Evolutionary conservation across 1,140 invertebrate species (phyloP).

Genomic region (Steinernema feltiae): DNA sequence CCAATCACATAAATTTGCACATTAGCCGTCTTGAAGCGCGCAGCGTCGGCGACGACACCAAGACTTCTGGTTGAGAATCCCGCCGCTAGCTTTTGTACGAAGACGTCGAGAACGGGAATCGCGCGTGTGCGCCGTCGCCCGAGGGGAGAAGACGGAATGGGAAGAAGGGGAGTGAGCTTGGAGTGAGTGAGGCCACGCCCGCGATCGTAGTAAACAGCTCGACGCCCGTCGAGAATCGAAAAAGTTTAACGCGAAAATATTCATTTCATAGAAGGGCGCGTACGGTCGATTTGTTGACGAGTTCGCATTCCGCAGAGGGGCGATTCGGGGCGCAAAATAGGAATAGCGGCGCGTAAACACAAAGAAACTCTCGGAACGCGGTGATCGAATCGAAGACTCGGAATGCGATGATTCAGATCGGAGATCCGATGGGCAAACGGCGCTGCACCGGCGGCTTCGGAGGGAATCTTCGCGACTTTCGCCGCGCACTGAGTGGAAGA

Average conservation of each 20-base stretch:
- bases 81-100: neutral
- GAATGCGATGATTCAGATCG: neutral
- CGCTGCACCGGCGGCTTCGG: neutral
- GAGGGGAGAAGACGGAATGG: neutral
- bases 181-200: neutral
- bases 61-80: neutral
- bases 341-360: no score
- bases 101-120: neutral
- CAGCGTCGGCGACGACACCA: neutral
- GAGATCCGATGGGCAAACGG: neutral
- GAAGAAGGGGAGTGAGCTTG: neutral
- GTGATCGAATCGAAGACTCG: neutral
- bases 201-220: conserved; percentile 8
- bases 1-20: conserved; percentile 6
- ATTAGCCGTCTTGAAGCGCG: neutral
- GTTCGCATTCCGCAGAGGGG: neutral
- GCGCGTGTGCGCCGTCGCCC: no score
- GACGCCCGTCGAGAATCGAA: neutral
- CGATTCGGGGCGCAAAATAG: no score
- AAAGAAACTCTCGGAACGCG: neutral
- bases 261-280: neutral
- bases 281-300: neutral
- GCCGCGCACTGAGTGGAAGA: neutral
- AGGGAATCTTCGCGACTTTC: neutral
- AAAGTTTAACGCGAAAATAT: conserved; percentile 15